These are phyloP conservation scores for Actenoides hombroni DNA, from an alignment of 2,113 vertebrate genomes.

Conservation along the genomic window DNA sequence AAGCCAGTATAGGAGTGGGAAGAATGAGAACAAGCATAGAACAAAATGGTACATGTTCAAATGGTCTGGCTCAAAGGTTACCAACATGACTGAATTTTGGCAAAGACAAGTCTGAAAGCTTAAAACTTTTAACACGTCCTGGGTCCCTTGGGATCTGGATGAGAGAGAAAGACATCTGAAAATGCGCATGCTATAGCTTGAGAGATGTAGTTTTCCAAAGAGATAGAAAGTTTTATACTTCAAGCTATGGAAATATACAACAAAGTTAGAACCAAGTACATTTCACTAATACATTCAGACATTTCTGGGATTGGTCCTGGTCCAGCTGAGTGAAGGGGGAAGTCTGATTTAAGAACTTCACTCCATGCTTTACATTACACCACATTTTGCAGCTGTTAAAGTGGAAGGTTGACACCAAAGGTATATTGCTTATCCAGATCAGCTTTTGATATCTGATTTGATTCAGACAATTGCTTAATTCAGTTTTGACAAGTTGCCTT, in stretches of 20 bases:
- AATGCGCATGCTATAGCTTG: not conserved
- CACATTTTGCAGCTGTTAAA: too few relatives aligned
- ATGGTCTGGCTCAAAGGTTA: not conserved
- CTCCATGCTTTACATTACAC: too few relatives aligned
- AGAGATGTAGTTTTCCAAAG: not conserved
- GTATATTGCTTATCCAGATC: too few relatives aligned
- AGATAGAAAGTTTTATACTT: not conserved
- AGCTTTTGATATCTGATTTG: too few relatives aligned
- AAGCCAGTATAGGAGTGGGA: not conserved
- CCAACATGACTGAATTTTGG: not conserved
- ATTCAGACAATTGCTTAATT: too few relatives aligned
- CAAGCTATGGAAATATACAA: not conserved
- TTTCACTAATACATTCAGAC: not conserved
- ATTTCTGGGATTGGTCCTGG: not conserved
- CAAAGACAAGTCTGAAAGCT: not conserved
- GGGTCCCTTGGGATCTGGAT: not conserved
- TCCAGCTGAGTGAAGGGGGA: not conserved
- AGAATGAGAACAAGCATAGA: not conserved
- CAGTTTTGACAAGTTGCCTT: too few relatives aligned
- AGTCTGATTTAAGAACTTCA: too few relatives aligned
- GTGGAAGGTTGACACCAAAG: too few relatives aligned
- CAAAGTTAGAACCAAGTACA: not conserved
- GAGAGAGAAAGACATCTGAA: not conserved
- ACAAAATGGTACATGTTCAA: not conserved
- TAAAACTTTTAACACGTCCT: not conserved